Evolutionary conservation across 53 echinoderm and acorn worm species (phyloP).

Genomic region (Holothuria scabra): DNA sequence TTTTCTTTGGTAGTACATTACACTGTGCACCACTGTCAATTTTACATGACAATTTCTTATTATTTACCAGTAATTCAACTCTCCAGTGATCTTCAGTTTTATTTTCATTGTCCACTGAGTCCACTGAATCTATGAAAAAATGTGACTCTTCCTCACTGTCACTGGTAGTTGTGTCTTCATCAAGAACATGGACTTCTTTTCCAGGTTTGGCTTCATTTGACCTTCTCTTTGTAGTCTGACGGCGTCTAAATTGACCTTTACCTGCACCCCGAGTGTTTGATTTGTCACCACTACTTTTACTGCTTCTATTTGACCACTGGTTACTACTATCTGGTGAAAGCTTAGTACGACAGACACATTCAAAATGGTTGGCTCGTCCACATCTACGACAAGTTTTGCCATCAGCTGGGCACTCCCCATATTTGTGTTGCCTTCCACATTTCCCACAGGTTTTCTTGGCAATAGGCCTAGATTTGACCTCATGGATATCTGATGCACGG

Average conservation of each 20-base stretch:
- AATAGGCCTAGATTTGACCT: too few species aligned
- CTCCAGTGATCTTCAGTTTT: too few species aligned
- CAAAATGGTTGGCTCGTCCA: conserved; percentile 10
- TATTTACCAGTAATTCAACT: too few species aligned
- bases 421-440: background rate
- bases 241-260: background rate
- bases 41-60: conserved; percentile 21
- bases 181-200: background rate
- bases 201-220: background rate
- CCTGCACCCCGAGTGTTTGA: background rate
- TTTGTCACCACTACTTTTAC: background rate
- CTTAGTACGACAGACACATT: conserved; percentile 1
- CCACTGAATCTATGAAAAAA: too few species aligned
- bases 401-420: background rate
- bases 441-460: too few species aligned
- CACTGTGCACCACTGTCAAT: conserved; percentile 36
- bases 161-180: background rate
- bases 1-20: background rate
- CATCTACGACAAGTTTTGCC: background rate
- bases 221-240: background rate
- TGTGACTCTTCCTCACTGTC: background rate
- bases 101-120: too few species aligned
- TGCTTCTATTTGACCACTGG: background rate
- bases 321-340: background rate
- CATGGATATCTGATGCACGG: too few species aligned